Evolutionary conservation across 2,888 invertebrate species (phyloP), one percentile per base, ranked within the genome.

Genomic region (Pandemis heparana): DNA sequence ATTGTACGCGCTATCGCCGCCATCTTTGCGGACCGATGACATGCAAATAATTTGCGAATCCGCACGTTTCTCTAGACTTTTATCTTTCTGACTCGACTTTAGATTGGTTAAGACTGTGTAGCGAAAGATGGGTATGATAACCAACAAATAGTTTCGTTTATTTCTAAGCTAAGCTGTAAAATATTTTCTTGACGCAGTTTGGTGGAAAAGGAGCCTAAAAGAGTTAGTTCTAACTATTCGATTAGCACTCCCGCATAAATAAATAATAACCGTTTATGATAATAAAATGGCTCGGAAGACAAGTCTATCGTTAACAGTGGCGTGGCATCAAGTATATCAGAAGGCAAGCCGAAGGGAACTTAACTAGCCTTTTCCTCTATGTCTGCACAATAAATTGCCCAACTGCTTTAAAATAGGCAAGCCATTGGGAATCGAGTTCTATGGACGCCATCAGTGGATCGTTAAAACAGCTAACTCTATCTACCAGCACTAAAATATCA

Each of bases 1-100:
- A 79, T 76, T 74, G 70, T 68, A 69, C 38, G 39, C 66, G 48
- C 53, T 39, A 61, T 14, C 14, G 41, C 67, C 60, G 68, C 59
- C 64, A 72, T 67, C 46, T 74, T 41, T 59, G 51, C 59, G 46
- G 39, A 73, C 64, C 43, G 53, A 61, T 72, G 67, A 67, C 39
- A 71, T 61, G 71, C 51, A 65, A 71, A 60, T 48, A 66, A 48
- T 39, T 64, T 6, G 39, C 53, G 6, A 53, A 18, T 53, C 9
- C 4, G 14, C 3, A 10, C 18, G 18, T 18, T 56, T 56, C 23
- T 7, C 12, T 56, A 18, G 56, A 53, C 8, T 18, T 56, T 18
- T 9, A 53, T 53, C 16, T 53, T 18, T 14, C n/a, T n/a, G 1
- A 5, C 1, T 48, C 14, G n/a, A 6, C 14, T 12, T n/a, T 48